Conservation (phyloP, 2,797 vertebrate species). For the Enteromius radiatus region DNA sequence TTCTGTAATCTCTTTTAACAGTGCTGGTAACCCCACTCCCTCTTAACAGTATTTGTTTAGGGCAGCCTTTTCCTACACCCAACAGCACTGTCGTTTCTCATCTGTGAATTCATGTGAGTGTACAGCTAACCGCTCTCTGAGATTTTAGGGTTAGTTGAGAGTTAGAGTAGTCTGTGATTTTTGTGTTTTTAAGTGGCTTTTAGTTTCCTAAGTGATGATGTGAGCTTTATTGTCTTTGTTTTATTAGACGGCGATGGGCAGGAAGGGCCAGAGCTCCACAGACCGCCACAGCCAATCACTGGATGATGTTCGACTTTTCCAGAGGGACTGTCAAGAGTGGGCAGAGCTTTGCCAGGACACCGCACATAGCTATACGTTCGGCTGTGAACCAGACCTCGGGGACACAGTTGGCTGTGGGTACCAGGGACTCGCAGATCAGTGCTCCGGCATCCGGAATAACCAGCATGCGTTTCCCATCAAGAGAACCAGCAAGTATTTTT, state of each 20-base stretch:
- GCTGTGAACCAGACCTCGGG: slow-evolving; percentile 88
- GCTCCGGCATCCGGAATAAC: slow-evolving; percentile 82
- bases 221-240: slow-evolving; percentile 6
- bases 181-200: not conserved
- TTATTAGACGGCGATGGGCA: slow-evolving; percentile 81
- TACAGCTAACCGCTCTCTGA: slow-evolving; percentile 41
- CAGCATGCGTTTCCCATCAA: slow-evolving; percentile 88
- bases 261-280: slow-evolving; percentile 90
- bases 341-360: slow-evolving; percentile 95
- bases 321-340: slow-evolving; percentile 92
- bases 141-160: slow-evolving; percentile 43
- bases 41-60: slow-evolving; percentile 52
- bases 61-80: slow-evolving; percentile 39
- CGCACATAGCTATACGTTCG: slow-evolving; percentile 97
- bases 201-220: not conserved
- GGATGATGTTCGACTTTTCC: slow-evolving; percentile 93
- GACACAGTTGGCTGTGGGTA: slow-evolving; percentile 80
- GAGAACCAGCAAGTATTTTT: slow-evolving; percentile 98
- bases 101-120: slow-evolving; percentile 47
- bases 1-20: slow-evolving; percentile 46
- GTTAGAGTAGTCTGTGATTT: slow-evolving; percentile 33
- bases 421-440: slow-evolving; percentile 90
- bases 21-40: slow-evolving; percentile 40
- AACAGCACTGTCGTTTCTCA: slow-evolving; percentile 47
- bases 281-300: slow-evolving; percentile 97